Percentiles rank a stretch among this genome's conserved stretches.
phyloP scores from a whole-genome alignment of 53 echinoderm and acorn worm genomes.

The Stichopus horrens region DNA sequence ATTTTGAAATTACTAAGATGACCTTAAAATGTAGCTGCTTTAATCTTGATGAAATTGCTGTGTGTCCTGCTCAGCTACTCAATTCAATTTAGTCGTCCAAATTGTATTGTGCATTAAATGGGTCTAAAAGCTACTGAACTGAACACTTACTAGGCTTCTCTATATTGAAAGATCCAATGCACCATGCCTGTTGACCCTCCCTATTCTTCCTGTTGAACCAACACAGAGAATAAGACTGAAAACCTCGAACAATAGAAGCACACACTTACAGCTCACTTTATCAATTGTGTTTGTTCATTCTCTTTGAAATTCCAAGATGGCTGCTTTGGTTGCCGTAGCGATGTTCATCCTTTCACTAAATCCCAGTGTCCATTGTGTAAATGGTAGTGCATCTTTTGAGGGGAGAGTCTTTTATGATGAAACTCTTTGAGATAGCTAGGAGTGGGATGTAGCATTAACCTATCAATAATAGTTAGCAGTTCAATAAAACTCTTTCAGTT shows the following conservation, averaged over 20 bases:
- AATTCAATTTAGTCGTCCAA: background rate
- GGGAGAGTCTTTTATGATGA: background rate
- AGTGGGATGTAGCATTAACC: slow-evolving; percentile 1
- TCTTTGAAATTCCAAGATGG: slow-evolving; percentile 20
- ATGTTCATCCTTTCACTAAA: background rate
- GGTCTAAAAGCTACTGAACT: background rate
- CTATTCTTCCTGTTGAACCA: slow-evolving; percentile 36
- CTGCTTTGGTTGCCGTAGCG: slow-evolving; percentile 34
- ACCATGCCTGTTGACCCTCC: slow-evolving; percentile 30
- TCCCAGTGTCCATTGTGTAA: background rate
- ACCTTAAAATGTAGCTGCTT: background rate
- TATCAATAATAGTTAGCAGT: background rate
- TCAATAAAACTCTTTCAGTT: background rate
- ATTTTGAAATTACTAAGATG: background rate
- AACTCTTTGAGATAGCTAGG: background rate
- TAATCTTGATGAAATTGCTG: slow-evolving; percentile 7
- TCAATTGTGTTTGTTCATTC: slow-evolving; percentile 14
- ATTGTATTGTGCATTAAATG: slow-evolving; percentile 3
- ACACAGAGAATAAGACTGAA: slow-evolving; percentile 23
- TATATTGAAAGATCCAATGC: background rate
- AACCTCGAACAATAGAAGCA: background rate
- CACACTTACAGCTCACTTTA: slow-evolving; percentile 8
- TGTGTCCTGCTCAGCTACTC: slow-evolving; percentile 35
- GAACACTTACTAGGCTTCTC: slow-evolving; percentile 22
- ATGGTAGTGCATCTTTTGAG: slow-evolving; percentile 2